phyloP scores from a whole-genome alignment of 2,113 vertebrate species.

The Crocuta crocuta region DNA sequence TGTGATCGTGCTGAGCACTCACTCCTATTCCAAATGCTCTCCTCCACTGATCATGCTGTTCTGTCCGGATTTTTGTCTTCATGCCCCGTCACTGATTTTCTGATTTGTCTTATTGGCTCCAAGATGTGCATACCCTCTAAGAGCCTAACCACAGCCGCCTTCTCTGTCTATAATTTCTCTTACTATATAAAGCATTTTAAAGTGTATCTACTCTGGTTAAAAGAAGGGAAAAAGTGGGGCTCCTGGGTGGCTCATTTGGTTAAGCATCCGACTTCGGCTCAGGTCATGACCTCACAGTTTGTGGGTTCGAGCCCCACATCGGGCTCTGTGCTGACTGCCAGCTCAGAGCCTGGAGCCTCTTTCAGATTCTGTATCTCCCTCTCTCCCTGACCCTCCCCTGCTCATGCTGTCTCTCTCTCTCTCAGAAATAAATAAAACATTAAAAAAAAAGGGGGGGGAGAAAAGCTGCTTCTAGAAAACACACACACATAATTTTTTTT shows the following conservation, averaged over 20 bases:
- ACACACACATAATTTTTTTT: not conserved
- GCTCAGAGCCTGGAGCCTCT: no score
- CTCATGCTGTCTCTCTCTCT: no score
- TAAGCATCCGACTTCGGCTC: no score
- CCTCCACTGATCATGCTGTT: not conserved
- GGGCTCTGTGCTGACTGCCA: no score
- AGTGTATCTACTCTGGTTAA: not conserved
- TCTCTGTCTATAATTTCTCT: not conserved
- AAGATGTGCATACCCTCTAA: not conserved
- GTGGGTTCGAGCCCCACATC: no score
- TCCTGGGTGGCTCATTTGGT: no score
- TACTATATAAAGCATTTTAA: not conserved
- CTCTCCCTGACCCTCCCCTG: no score
- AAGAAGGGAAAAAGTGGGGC: not conserved
- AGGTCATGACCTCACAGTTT: no score
- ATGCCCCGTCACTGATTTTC: not conserved
- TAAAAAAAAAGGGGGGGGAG: not conserved
- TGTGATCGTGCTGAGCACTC: not conserved
- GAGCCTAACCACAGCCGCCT: not conserved
- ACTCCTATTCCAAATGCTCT: not conserved
- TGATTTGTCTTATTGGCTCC: not conserved
- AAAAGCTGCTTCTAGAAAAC: not conserved
- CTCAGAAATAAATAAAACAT: no score
- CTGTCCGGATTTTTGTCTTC: slow-evolving; percentile 7
- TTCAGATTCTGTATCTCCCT: no score